Conservation (phyloP, 2,113 vertebrate species). For the Regulus satrapa region DNA sequence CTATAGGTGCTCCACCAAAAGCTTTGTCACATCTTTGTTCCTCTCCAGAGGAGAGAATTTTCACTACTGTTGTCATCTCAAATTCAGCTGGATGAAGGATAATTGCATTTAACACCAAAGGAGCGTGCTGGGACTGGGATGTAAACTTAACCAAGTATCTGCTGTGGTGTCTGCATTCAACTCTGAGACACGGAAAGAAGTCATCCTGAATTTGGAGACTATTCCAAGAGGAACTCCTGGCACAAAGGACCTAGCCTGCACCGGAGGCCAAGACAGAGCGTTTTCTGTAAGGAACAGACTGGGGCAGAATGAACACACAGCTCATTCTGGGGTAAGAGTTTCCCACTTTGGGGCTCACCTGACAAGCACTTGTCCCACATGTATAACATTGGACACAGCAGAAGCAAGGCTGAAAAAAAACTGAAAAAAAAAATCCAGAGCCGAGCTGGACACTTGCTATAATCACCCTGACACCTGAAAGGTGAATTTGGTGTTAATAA, state of each 20-base stretch:
- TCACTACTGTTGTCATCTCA: accelerated
- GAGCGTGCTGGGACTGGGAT: background rate
- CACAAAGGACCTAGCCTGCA: background rate
- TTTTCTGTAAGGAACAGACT: background rate
- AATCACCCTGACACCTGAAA: background rate
- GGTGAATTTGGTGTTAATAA: background rate
- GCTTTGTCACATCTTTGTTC: background rate
- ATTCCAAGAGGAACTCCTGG: background rate
- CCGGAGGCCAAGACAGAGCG: accelerated
- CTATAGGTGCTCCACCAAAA: background rate
- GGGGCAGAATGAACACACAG: too few relatives aligned
- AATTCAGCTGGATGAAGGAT: background rate
- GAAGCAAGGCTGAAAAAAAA: background rate
- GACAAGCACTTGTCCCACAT: background rate
- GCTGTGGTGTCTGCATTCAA: background rate
- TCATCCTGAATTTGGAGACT: background rate
- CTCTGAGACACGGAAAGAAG: background rate
- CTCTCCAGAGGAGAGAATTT: background rate
- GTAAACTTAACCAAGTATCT: background rate
- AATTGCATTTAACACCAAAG: background rate
- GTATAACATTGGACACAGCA: background rate
- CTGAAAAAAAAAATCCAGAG: background rate
- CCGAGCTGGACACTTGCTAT: background rate
- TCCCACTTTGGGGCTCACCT: background rate
- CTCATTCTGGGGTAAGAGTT: background rate